A percentile compares a stretch with the other conserved stretches of the same genome.
Conservation (phyloP, 2,113 vertebrate species). For the Castor canadensis region DNA sequence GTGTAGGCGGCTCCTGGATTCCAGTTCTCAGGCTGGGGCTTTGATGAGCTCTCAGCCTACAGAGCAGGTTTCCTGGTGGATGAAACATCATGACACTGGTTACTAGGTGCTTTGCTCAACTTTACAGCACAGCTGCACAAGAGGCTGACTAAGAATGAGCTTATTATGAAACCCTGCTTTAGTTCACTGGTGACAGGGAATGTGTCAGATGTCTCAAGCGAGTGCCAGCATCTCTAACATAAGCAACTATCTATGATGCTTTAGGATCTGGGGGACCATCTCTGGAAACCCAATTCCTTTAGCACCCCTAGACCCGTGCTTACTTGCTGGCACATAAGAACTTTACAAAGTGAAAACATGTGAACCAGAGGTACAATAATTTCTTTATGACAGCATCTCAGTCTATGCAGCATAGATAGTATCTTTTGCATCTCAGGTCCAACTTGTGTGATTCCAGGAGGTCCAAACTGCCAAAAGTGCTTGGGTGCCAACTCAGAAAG, state of each 20-base stretch:
- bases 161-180: constrained; percentile 25
- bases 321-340: neutral
- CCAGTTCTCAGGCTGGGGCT: neutral
- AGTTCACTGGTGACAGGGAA: neutral
- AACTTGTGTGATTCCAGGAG: neutral
- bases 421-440: neutral
- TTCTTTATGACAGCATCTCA: neutral
- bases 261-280: neutral
- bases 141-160: neutral
- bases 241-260: neutral
- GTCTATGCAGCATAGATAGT: neutral
- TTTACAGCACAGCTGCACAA: neutral
- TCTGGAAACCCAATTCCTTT: neutral
- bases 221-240: neutral
- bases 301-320: neutral
- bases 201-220: neutral
- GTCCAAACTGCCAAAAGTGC: neutral
- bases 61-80: neutral
- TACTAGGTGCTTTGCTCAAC: constrained; percentile 23
- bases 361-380: neutral
- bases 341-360: neutral
- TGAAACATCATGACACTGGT: neutral
- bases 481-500: neutral
- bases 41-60: neutral
- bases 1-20: neutral